Evolutionary conservation across 2,888 invertebrate genomes (phyloP), one percentile per base, ranked within the genome.

Genomic region (Flexamia atlantica): DNA sequence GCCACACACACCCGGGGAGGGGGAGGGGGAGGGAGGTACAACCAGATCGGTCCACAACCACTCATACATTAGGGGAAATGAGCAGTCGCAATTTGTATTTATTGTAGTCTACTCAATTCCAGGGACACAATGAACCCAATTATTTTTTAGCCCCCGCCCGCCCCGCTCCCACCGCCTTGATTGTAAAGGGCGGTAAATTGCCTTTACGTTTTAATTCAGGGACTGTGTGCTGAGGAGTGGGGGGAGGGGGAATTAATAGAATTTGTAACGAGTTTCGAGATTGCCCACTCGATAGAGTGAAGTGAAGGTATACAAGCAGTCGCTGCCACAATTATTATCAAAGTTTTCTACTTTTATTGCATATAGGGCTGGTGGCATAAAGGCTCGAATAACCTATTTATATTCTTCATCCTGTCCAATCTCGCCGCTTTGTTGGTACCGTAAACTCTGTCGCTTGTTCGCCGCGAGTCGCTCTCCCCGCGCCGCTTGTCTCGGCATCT

Each of bases 91-190:
- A 76, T 76, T 76, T 76, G 76, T 76, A 76, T 76, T 76, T 76
- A 76, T 76, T 82, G 82, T 82, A 82, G 82, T 85, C 85, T 85
- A 87, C 87, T 86, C 87, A 87, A 87, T 87, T 87, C 86, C 86
- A 86, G 86, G 85, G 85, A 86, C 86, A 87, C 87, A 87, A 87
- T 87, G 87, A 87, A 87, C 85, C 86, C 87, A 87, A 87, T 87
- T 87, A 87, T 87, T 87, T 87, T 87, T 87, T 72, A 53, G 32
- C 72, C 82, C 82, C 50, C 53, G 20, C 81, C 68, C 7, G 10
- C 76, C 76, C 76, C 5, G 53, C 64, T 53, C 72, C 50, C 81
- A 76, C 46, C 76, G 76, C 76, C 76, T 76, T 76, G 76, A 82
- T 82, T 82, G 82, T 82, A 82, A 82, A 82, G 82, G 82, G 85